A percentile compares a stretch with the other conserved stretches of the same genome.
phyloP scores from a whole-genome alignment of 2,888 invertebrate genomes.

The Nowickia ferox region DNA sequence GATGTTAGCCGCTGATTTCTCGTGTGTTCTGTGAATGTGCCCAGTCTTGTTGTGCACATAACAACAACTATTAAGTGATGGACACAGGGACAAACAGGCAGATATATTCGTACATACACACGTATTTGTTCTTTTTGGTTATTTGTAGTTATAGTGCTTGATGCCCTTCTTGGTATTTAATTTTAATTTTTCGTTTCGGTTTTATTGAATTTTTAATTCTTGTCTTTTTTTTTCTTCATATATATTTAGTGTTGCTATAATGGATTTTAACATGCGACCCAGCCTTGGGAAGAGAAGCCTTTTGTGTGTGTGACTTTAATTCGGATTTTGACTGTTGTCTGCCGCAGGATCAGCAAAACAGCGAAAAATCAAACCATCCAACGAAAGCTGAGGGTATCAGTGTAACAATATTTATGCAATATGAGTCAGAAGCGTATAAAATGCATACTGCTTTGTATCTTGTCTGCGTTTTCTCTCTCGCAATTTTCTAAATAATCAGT shows the following conservation, averaged over 20 bases:
- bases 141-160: constrained; percentile 64
- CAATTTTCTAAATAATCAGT: constrained; percentile 52
- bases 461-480: constrained; percentile 6
- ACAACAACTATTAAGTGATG: constrained; percentile 31
- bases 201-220: constrained; percentile 71
- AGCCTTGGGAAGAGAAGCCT: constrained; percentile 70
- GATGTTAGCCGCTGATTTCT: constrained; percentile 71
- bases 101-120: constrained; percentile 17
- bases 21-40: constrained; percentile 44
- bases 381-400: constrained; percentile 11
- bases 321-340: constrained; percentile 64
- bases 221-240: constrained; percentile 28
- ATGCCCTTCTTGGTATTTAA: constrained; percentile 72
- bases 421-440: constrained; percentile 62
- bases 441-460: not conserved
- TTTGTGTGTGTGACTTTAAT: constrained; percentile 66
- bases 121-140: constrained; percentile 53
- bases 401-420: constrained; percentile 51
- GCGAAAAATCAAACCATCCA: constrained; percentile 1
- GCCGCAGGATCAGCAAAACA: constrained; percentile 61
- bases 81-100: constrained; percentile 15
- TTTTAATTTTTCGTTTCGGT: constrained; percentile 72
- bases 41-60: constrained; percentile 48
- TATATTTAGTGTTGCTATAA: constrained; percentile 73
- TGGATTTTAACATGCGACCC: constrained; percentile 75